Conservation (phyloP, 2,888 invertebrate species). For the Disparrhopalites patrizii region DNA sequence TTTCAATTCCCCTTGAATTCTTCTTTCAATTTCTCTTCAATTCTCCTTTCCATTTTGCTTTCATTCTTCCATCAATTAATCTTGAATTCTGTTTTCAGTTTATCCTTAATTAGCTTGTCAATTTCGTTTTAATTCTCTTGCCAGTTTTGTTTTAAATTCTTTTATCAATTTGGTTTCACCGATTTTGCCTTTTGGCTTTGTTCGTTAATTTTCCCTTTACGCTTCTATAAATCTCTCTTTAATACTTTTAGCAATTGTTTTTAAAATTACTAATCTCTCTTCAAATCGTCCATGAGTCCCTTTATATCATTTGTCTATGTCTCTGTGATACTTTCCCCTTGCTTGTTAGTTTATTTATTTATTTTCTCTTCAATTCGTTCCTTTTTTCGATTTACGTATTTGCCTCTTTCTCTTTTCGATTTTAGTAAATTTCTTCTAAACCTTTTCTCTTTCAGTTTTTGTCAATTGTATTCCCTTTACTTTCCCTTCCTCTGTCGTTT, state of each 20-base stretch:
- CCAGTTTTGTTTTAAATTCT: no score
- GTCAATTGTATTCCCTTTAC: not conserved
- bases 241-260: no score
- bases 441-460: not conserved
- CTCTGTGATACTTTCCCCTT: not conserved
- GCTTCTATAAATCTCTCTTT: no score
- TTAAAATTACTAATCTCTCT: not conserved
- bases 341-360: conserved; percentile 4
- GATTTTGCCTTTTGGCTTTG: no score
- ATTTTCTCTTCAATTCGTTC: not conserved
- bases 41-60: not conserved
- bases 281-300: not conserved
- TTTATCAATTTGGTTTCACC: no score
- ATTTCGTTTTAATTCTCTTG: no score
- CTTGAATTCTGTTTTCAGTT: no score
- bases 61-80: no score
- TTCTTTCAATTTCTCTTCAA: not conserved
- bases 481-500: not conserved
- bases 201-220: no score
- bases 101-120: no score
- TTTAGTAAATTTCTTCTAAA: not conserved
- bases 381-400: not conserved
- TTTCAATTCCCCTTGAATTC: no score
- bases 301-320: not conserved
- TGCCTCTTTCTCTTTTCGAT: not conserved